These are phyloP conservation scores for pig (Sus scrofa) DNA, from an alignment of 2,113 vertebrate genomes.

Conservation along the genomic window DNA sequence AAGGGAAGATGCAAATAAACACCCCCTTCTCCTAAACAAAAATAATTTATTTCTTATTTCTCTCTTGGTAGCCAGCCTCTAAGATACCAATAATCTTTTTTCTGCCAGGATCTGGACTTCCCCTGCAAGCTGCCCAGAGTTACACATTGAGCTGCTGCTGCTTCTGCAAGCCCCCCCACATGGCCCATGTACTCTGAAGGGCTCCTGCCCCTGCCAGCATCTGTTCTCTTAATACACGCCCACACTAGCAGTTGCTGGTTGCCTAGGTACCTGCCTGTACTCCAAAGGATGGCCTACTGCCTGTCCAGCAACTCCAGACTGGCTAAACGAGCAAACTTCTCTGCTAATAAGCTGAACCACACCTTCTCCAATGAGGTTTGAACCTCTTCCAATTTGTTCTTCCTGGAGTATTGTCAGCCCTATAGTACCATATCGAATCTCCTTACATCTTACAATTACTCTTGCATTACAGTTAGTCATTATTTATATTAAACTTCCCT, in stretches of 20 bases:
- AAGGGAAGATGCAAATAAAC: not conserved
- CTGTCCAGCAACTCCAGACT: not conserved
- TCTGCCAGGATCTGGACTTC: not conserved
- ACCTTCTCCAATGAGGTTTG: not conserved
- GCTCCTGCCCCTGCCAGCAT: not conserved
- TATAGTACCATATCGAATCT: not conserved
- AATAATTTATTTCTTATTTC: not conserved
- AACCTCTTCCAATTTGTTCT: not conserved
- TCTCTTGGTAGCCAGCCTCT: not conserved
- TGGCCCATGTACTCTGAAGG: not conserved
- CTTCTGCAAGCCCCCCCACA: not conserved
- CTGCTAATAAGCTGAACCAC: not conserved
- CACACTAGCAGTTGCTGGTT: not conserved
- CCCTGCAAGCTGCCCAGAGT: not conserved
- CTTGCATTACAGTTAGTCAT: not conserved
- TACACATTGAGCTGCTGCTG: not conserved
- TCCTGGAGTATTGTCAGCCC: not conserved
- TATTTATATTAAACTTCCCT: not conserved
- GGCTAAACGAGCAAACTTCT: not conserved
- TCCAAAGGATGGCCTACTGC: not conserved
- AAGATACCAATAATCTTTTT: not conserved
- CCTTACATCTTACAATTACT: not conserved
- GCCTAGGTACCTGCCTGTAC: no score
- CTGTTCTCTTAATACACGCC: not conserved
- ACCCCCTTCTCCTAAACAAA: not conserved